These are phyloP conservation scores for Daphoenositta chrysoptera DNA, from an alignment of 2,113 vertebrate genomes.

Conservation along the genomic window DNA sequence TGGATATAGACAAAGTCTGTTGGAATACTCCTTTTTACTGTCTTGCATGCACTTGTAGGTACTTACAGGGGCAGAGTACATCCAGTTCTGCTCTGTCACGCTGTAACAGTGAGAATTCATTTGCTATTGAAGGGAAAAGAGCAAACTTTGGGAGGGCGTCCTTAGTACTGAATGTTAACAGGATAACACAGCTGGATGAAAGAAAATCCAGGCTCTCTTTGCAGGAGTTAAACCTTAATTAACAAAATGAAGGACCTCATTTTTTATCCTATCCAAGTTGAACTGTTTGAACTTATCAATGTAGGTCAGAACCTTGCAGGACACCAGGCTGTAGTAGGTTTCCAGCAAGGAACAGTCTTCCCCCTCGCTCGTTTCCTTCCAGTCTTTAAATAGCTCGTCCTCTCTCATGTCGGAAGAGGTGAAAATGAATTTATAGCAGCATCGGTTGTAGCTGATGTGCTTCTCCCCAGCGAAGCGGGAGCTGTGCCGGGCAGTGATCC, in stretches of 20 bases:
- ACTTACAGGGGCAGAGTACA: background rate
- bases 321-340: slow-evolving; percentile 86
- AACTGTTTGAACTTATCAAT: slow-evolving; percentile 79
- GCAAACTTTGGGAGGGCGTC: background rate
- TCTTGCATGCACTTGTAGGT: background rate
- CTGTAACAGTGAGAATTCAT: background rate
- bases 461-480: slow-evolving; percentile 84
- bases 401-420: slow-evolving; percentile 74
- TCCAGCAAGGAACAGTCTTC: slow-evolving; percentile 78
- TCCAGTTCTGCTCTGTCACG: background rate
- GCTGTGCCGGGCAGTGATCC: slow-evolving; percentile 83
- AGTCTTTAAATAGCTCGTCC: slow-evolving; percentile 71
- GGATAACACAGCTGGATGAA: background rate
- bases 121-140: background rate
- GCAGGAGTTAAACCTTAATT: background rate
- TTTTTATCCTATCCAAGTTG: slow-evolving; percentile 42
- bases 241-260: slow-evolving; percentile 15
- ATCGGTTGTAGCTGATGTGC: slow-evolving; percentile 85
- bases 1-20: background rate
- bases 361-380: slow-evolving; percentile 76
- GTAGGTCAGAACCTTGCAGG: slow-evolving; percentile 87
- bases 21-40: background rate
- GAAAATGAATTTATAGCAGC: slow-evolving; percentile 91
- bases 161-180: background rate
- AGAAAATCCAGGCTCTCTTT: background rate